phyloP scores from a whole-genome alignment of 2,113 vertebrate species.

The Helogale parvula region DNA sequence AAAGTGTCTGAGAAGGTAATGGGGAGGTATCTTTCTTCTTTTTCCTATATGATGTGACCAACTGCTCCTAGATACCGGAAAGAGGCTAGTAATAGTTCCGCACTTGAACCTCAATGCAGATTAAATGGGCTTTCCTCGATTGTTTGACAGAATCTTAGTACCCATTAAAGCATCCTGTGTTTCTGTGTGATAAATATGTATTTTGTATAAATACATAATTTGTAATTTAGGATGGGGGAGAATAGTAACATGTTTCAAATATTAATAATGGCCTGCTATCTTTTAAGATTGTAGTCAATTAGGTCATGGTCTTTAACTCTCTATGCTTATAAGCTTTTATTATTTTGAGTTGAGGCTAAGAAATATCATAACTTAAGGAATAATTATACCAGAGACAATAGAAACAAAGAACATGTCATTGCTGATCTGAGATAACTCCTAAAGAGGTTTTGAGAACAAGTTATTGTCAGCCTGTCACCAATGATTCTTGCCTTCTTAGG shows the following conservation, averaged over 20 bases:
- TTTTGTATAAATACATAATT: neutral
- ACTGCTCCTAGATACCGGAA: neutral
- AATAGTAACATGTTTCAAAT: neutral
- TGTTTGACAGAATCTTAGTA: neutral
- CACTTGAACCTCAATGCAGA: neutral
- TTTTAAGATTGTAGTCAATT: neutral
- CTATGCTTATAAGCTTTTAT: neutral
- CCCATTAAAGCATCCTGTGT: neutral
- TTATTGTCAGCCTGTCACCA: neutral
- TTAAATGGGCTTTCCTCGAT: neutral
- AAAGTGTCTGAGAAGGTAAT: neutral
- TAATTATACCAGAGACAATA: neutral
- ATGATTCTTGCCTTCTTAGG: neutral
- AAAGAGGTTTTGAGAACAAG: neutral
- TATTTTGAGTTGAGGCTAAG: neutral
- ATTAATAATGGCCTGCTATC: neutral
- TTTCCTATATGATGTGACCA: neutral
- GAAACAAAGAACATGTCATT: neutral
- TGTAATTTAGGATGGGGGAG: neutral
- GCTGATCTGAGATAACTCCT: neutral
- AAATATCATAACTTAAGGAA: neutral
- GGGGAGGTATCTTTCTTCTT: neutral
- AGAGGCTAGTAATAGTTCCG: neutral
- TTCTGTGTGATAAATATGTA: neutral
- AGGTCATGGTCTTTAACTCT: neutral